A percentile compares a stretch with the other conserved stretches of the same genome.
Conservation (phyloP, 2,888 invertebrate genomes). For the Polyommatus iphigenia region DNA sequence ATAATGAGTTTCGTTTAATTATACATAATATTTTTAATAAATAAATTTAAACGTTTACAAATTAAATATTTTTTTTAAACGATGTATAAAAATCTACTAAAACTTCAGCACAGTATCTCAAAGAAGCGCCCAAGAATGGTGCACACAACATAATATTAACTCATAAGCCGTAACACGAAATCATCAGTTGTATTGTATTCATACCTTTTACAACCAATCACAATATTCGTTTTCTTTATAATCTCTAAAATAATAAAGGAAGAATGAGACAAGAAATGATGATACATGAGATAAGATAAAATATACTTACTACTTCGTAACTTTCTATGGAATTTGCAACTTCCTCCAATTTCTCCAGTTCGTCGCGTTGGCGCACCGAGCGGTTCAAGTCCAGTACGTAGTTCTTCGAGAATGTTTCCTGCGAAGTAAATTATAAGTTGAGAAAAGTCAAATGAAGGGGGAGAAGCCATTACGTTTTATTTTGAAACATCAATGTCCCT, state of each 20-base stretch:
- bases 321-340: constrained; percentile 53
- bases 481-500: constrained; percentile 1
- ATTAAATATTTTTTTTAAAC: not conserved
- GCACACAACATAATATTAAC: no score
- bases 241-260: not conserved
- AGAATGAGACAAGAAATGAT: not conserved
- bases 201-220: not conserved
- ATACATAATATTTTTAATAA: no score
- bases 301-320: constrained; percentile 83
- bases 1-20: not conserved
- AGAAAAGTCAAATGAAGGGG: not conserved
- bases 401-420: constrained; percentile 53
- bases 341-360: constrained; percentile 53
- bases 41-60: not conserved
- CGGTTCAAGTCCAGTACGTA: constrained; percentile 61
- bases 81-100: not conserved
- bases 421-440: constrained; percentile 31
- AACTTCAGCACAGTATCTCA: not conserved
- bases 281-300: not conserved
- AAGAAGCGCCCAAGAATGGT: not conserved
- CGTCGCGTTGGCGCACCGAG: constrained; percentile 61
- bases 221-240: constrained; percentile 1
- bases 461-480: not conserved
- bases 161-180: not conserved
- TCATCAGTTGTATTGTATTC: not conserved